Evolutionary conservation across 2,113 vertebrate genomes (phyloP).

Genomic region (Poecilia latipinna): DNA sequence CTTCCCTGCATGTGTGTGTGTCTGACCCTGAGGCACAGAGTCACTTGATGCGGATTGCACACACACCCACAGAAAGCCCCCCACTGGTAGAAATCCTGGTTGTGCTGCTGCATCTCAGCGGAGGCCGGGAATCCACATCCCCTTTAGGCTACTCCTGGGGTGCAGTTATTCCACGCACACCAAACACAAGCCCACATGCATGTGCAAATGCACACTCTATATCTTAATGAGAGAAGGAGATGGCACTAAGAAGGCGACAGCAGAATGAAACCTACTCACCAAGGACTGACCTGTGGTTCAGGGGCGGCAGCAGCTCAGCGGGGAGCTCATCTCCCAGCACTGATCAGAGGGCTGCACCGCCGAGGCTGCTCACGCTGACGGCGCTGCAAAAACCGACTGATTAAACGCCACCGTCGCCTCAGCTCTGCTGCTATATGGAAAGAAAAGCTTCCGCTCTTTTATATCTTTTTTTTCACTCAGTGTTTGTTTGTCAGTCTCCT

Average conservation of each 20-base stretch:
- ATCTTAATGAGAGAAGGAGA: constrained; percentile 78
- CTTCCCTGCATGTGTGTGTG: constrained; percentile 68
- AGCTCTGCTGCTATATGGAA: constrained; percentile 77
- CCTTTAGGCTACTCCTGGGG: constrained; percentile 84
- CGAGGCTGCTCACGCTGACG: constrained; percentile 74
- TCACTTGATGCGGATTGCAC: constrained; percentile 76
- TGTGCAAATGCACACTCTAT: constrained; percentile 36
- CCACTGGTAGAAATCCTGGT: constrained; percentile 73
- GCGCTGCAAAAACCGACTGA: constrained; percentile 76
- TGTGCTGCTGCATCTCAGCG: constrained; percentile 71
- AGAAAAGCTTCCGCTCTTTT: constrained; percentile 73
- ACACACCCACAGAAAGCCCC: constrained; percentile 45
- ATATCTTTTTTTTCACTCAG: constrained; percentile 68
- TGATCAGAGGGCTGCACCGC: constrained; percentile 77
- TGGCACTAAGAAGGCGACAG: constrained; percentile 71
- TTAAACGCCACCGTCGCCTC: constrained; percentile 79
- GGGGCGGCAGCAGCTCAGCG: constrained; percentile 70
- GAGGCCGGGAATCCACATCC: constrained; percentile 75
- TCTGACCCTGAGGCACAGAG: constrained; percentile 81
- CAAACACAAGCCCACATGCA: constrained; percentile 53
- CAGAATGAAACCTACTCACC: constrained; percentile 77
- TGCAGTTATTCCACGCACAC: constrained; percentile 71
- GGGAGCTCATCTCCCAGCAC: constrained; percentile 74
- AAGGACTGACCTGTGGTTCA: constrained; percentile 81
- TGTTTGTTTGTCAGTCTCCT: constrained; percentile 81